phyloP scores from a whole-genome alignment of 2,888 invertebrate genomes.

The Camponotus fellah region DNA sequence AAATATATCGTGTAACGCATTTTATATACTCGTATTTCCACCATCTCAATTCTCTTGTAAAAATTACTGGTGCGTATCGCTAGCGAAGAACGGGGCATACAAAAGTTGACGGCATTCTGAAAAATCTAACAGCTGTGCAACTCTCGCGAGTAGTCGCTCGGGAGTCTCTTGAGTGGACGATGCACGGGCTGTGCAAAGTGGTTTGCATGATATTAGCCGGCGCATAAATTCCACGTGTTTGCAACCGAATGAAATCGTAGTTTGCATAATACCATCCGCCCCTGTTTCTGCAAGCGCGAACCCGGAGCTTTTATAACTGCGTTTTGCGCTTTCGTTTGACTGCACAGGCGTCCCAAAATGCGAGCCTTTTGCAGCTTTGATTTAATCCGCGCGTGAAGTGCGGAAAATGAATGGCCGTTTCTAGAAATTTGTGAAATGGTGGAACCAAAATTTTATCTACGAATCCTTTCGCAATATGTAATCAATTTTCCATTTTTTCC shows the following conservation, averaged over 20 bases:
- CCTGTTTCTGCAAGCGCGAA: conserved; percentile 40
- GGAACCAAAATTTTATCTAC: not conserved
- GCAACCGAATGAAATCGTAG: conserved; percentile 53
- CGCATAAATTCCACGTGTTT: conserved; percentile 53
- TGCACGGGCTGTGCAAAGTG: conserved; percentile 27
- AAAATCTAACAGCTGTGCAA: conserved; percentile 31
- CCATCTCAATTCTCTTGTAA: not conserved
- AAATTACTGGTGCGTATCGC: conserved; percentile 14
- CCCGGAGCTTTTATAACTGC: conserved; percentile 47
- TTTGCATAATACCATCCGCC: conserved; percentile 44
- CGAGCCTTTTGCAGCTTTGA: not conserved
- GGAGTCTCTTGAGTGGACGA: conserved; percentile 43
- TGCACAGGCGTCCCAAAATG: conserved; percentile 37
- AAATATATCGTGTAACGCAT: not conserved
- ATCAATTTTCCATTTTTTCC: not conserved
- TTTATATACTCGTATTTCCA: not conserved
- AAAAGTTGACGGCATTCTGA: conserved; percentile 14
- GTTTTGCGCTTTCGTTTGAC: conserved; percentile 38
- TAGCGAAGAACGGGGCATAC: not conserved
- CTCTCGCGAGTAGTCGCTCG: not conserved
- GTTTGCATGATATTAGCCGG: conserved; percentile 51
- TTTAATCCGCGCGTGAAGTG: conserved; percentile 21
- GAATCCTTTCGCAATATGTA: not conserved
- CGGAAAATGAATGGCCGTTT: conserved; percentile 37
- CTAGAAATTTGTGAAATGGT: conserved; percentile 1